Conservation (phyloP, 1,140 invertebrate species). For the Drosophila yakuba region DNA sequence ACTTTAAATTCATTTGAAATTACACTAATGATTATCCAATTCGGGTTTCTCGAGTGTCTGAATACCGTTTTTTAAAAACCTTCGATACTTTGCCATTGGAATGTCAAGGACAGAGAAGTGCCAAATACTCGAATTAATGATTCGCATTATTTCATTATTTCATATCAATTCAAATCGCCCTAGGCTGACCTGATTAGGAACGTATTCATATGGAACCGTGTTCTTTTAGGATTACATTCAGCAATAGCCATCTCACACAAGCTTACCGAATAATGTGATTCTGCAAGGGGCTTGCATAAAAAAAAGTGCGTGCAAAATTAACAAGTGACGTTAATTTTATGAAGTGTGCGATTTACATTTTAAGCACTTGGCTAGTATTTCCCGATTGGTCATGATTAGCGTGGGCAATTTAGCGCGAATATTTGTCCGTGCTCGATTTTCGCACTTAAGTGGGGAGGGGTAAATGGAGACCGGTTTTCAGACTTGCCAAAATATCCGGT, state of each 20-base stretch:
- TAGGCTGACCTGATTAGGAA: slow-evolving; percentile 19
- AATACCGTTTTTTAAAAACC: background rate
- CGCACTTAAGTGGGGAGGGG: slow-evolving; percentile 27
- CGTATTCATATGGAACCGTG: slow-evolving; percentile 11
- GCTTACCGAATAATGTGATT: slow-evolving; percentile 3
- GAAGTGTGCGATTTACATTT: slow-evolving; percentile 43
- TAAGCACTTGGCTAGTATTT: slow-evolving; percentile 36
- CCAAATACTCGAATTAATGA: slow-evolving; percentile 16
- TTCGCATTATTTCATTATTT: slow-evolving; percentile 22
- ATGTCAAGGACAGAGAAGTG: slow-evolving; percentile 7
- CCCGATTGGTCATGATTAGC: slow-evolving; percentile 58
- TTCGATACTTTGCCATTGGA: background rate
- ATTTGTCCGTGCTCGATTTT: slow-evolving; percentile 25
- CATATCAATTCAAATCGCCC: background rate
- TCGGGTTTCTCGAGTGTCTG: background rate
- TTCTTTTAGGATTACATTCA: slow-evolving; percentile 30
- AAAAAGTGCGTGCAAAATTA: slow-evolving; percentile 30
- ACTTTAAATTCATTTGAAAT: background rate
- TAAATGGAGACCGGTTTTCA: slow-evolving; percentile 41
- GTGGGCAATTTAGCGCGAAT: slow-evolving; percentile 34
- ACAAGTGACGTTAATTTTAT: slow-evolving; percentile 44
- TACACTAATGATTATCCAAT: background rate
- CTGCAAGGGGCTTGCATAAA: background rate
- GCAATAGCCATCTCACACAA: slow-evolving; percentile 18
- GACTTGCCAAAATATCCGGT: slow-evolving; percentile 74